A percentile compares a stretch with the other conserved stretches of the same genome.
These are phyloP conservation scores for Venturia canescens DNA, from an alignment of 1,140 invertebrate genomes.

Conservation along the genomic window DNA sequence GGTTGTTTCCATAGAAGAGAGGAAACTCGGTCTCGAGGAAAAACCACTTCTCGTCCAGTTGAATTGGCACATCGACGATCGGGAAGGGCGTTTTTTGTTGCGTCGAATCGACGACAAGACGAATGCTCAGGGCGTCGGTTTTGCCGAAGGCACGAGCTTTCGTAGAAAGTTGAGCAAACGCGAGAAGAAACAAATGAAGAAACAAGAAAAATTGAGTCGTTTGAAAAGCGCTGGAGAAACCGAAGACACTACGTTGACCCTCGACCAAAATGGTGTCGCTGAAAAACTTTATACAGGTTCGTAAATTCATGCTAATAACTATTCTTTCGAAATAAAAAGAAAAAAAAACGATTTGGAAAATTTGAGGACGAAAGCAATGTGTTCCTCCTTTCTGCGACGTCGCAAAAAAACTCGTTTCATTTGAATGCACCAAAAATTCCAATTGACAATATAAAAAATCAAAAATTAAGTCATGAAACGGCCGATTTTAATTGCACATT, in stretches of 20 bases:
- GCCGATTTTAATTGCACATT: too few species aligned
- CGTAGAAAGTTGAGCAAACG: conserved; percentile 97
- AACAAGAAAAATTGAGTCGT: conserved; percentile 94
- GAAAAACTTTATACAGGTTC: conserved; percentile 94
- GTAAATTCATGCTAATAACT: conserved; percentile 41
- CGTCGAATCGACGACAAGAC: conserved; percentile 91
- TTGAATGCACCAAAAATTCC: too few species aligned
- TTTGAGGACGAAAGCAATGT: too few species aligned
- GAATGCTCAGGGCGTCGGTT: conserved; percentile 79
- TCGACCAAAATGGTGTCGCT: conserved; percentile 92
- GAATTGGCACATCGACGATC: conserved; percentile 99
- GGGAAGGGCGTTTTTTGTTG: conserved; percentile 97
- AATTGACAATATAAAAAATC: too few species aligned
- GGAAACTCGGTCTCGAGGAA: conserved; percentile 92
- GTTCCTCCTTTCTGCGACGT: too few species aligned
- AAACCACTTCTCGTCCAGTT: conserved; percentile 98
- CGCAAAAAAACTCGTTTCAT: too few species aligned
- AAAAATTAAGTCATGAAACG: too few species aligned
- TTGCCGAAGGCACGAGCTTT: conserved; percentile 83
- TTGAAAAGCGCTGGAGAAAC: conserved; percentile 81
- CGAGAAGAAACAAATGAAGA: conserved; percentile 98
- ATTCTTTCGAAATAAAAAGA: too few species aligned
- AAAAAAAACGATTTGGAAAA: too few species aligned
- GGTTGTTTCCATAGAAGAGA: conserved; percentile 88
- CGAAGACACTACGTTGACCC: conserved; percentile 82